Percentiles rank a stretch among this genome's conserved stretches.
These are phyloP conservation scores for Sciurus niger DNA, from an alignment of 2,113 vertebrate species.

Conservation along the genomic window DNA sequence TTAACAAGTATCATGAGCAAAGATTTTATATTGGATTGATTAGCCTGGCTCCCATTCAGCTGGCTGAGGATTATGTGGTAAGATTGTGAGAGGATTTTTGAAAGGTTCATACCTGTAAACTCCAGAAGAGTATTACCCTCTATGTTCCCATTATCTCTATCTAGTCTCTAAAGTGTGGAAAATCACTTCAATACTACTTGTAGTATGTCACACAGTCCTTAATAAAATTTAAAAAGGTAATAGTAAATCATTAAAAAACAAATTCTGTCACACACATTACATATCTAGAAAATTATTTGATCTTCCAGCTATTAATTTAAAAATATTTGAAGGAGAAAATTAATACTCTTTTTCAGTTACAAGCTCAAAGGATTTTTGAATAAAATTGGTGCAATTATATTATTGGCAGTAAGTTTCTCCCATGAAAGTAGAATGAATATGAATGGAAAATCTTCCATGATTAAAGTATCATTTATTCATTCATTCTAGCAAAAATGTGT, in stretches of 20 bases:
- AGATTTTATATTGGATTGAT: constrained; percentile 58
- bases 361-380: neutral
- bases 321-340: constrained; percentile 40
- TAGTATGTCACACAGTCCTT: neutral
- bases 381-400: neutral
- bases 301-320: neutral
- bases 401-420: neutral
- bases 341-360: neutral
- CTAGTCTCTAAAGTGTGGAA: neutral
- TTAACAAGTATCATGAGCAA: constrained; percentile 45
- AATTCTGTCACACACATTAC: neutral
- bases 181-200: neutral
- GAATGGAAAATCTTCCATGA: neutral
- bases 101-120: neutral
- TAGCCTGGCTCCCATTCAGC: neutral
- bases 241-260: neutral
- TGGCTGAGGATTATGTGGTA: neutral
- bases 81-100: neutral
- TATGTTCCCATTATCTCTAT: neutral
- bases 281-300: neutral
- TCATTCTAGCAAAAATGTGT: neutral
- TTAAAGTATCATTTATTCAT: neutral
- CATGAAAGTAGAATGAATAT: neutral
- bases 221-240: neutral
- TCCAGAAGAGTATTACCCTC: neutral